phyloP scores from a whole-genome alignment of 2,113 vertebrate species.

The Laticauda colubrina region DNA sequence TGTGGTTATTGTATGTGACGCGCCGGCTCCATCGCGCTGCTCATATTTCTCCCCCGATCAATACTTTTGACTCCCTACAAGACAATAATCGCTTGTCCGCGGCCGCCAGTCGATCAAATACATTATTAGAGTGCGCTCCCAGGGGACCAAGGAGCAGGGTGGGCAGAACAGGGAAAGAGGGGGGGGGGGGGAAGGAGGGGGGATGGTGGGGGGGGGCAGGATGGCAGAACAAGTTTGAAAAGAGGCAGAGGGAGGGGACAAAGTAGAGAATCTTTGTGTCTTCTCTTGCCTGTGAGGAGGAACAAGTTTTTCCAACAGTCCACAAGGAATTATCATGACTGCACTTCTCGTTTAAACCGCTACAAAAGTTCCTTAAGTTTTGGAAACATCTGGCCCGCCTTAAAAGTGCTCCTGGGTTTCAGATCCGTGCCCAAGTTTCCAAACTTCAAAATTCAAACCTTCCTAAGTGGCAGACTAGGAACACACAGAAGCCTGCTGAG shows the following conservation, averaged over 20 bases:
- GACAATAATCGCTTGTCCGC: constrained; percentile 95
- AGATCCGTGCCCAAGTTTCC: neutral
- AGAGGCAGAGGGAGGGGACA: neutral
- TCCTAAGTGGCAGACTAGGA: neutral
- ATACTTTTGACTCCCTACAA: constrained; percentile 97
- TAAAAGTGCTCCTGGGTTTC: neutral
- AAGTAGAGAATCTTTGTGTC: constrained; percentile 4
- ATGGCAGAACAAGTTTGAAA: constrained; percentile 35
- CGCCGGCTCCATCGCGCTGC: constrained; percentile 90
- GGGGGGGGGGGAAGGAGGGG: constrained; percentile 29
- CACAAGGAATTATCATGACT: neutral
- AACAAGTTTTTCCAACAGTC: neutral
- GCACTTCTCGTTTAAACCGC: too few species aligned
- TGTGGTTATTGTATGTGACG: constrained; percentile 96
- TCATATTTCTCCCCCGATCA: constrained; percentile 96
- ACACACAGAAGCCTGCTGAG: neutral
- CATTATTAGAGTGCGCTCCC: constrained; percentile 92
- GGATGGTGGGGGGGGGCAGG: constrained; percentile 46
- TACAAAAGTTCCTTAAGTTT: neutral
- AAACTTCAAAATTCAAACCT: neutral
- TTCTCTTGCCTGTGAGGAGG: neutral
- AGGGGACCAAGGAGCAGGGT: constrained; percentile 61
- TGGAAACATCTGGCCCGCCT: neutral
- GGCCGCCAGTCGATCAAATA: constrained; percentile 87
- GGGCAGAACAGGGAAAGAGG: constrained; percentile 39